Evolutionary conservation across 1,140 invertebrate genomes (phyloP), one percentile per base, ranked within the genome.

Genomic region (Ylistrum balloti): DNA sequence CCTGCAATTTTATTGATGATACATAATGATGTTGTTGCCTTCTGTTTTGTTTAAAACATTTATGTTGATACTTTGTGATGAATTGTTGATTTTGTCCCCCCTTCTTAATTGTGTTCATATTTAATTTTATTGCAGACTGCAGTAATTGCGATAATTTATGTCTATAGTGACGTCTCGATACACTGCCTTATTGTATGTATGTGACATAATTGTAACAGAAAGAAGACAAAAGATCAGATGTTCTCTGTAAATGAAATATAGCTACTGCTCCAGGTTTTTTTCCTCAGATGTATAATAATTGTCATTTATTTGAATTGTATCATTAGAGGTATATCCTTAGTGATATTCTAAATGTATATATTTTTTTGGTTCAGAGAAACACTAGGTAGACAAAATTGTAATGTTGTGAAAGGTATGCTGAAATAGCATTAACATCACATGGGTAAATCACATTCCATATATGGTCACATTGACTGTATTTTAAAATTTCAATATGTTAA

Each of bases 11-110:
- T 74, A 74, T 74, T 74, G n/a, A n/a, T 74, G 13, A n/a, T 74
- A 28, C 56, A 74, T 74, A 28, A 74, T 74, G 28, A 28, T 74
- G 56, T 74, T 74, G 56, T 28, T 74, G 56, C 56, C 56, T 74
- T 74, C 56, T 74, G 56, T 74, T 74, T 74, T 74, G 7, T 7
- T 56, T 56, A 20, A 74, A 74, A 74, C n/a, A 13, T 9, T 28
- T 74, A 7, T 74, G 56, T 74, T 74, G n/a, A 74, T 74, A 74
- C 56, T 74, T 74, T 74, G 56, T 74, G 56, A 74, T 74, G 56
- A 74, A 74, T 74, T 74, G 56, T 74, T 74, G 35, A 74, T 74
- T 22, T 74, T 38, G 35, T 13, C 35, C 35, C 56, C 56, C 56
- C 56, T 17, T 15, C 3, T 74, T 74, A 28, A 74, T 74, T 74